Evolutionary conservation across 2,113 vertebrate species (phyloP).

Genomic region (Megaceryle torquata): DNA sequence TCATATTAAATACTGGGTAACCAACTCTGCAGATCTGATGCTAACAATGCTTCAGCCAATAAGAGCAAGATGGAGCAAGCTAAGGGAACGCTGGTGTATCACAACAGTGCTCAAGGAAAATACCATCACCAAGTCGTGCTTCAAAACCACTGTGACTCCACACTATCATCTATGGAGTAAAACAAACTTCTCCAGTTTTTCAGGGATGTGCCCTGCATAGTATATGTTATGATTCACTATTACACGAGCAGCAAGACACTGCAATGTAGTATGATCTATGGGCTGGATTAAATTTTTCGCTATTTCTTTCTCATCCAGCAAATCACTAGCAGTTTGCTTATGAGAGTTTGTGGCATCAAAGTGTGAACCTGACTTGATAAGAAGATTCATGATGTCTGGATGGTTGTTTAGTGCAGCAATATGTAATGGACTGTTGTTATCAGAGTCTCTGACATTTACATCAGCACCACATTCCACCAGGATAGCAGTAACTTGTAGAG

Average conservation of each 20-base stretch:
- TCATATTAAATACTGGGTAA: constrained; percentile 77
- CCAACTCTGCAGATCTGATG: constrained; percentile 66
- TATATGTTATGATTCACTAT: constrained; percentile 89
- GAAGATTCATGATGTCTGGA: constrained; percentile 97
- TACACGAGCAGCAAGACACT: constrained; percentile 94
- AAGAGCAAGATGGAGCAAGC: constrained; percentile 69
- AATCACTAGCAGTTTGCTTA: constrained; percentile 93
- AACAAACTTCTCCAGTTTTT: constrained; percentile 95
- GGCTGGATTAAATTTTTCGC: constrained; percentile 96
- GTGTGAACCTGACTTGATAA: constrained; percentile 93
- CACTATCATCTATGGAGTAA: constrained; percentile 92
- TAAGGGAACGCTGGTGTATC: constrained; percentile 72
- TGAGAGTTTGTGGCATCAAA: constrained; percentile 94
- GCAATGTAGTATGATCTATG: constrained; percentile 96
- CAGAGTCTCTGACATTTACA: constrained; percentile 89
- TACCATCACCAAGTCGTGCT: constrained; percentile 64
- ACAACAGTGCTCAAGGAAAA: constrained; percentile 72
- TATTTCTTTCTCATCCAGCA: constrained; percentile 95
- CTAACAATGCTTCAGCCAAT: constrained; percentile 67
- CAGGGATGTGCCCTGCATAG: constrained; percentile 91
- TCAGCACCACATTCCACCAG: constrained; percentile 96
- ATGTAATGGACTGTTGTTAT: constrained; percentile 93
- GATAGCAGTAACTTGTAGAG: constrained; percentile 91
- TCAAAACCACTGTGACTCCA: constrained; percentile 21
- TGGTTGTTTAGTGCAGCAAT: constrained; percentile 96